A percentile compares a stretch with the other conserved stretches of the same genome.
Conservation (phyloP, 1,140 invertebrate species). For the Apis florea region DNA sequence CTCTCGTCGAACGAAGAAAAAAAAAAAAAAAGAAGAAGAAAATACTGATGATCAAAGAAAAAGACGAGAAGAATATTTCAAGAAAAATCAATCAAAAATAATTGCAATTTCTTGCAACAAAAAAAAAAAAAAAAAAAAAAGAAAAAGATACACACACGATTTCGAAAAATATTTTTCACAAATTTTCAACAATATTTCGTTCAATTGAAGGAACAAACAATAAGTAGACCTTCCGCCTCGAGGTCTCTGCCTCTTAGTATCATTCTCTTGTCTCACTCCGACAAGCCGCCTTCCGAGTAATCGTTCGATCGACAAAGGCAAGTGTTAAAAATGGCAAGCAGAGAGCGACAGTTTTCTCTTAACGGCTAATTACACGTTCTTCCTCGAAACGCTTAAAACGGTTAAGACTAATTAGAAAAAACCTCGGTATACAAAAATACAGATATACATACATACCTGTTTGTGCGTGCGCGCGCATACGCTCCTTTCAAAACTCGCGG, state of each 20-base stretch:
- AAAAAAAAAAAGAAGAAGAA: background rate
- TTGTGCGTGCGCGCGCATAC: background rate
- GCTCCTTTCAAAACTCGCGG: background rate
- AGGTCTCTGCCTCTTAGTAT: constrained; percentile 29
- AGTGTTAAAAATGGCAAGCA: constrained; percentile 72
- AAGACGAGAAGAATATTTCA: background rate
- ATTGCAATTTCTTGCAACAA: too few relatives aligned
- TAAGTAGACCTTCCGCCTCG: constrained; percentile 35
- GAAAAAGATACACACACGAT: too few relatives aligned
- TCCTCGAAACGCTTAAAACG: constrained; percentile 69
- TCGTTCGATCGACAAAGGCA: constrained; percentile 58
- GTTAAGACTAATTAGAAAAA: constrained; percentile 76
- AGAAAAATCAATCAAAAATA: too few relatives aligned
- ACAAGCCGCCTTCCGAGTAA: constrained; percentile 54
- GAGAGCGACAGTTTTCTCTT: constrained; percentile 65
- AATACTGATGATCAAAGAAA: background rate
- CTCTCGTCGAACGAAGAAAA: background rate
- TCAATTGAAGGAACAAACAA: too few relatives aligned
- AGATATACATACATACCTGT: constrained; percentile 64
- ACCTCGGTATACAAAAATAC: constrained; percentile 80
- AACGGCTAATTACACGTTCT: constrained; percentile 70
- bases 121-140: too few relatives aligned
- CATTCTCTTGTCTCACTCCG: constrained; percentile 23
- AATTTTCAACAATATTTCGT: too few relatives aligned
- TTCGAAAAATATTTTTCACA: too few relatives aligned